Evolutionary conservation across 1,140 invertebrate species (phyloP), one percentile per base, ranked within the genome.

Genomic region (Aricia agestis): DNA sequence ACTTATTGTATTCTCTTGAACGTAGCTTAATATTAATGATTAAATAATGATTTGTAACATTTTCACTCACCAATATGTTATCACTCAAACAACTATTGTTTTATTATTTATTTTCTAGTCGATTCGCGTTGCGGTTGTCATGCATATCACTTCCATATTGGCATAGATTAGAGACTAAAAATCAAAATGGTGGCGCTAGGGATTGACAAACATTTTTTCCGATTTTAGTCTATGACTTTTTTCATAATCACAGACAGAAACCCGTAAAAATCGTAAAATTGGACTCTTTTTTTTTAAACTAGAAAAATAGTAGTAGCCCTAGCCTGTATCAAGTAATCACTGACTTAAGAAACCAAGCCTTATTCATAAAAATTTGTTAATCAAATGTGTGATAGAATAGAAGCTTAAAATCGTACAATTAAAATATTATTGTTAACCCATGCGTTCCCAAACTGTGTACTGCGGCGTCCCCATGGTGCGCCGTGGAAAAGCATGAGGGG

Each of bases 101-200:
- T 85, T 84, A 78, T 82, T 87, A 90, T 88, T 89, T 90, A 90
- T 85, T 85, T 87, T 76, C 81, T 83, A 83, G 77, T 82, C 82
- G 81, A 86, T 82, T 81, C 81, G 79, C 75, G 78, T 82, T 78
- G 79, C 80, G 78, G 82, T 87, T 90, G 86, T 87, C 87, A 89
- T 82, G 84, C 86, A 83, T 87, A 86, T 86, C 85, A 86, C 84
- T 85, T 82, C 86, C 87, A 90, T 90, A 84, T 88, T 90, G 83
- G 78, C 75, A 77, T 52, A 83, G 72, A 73, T 70, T 86, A 88
- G 85, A 83, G 87, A 78, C 79, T 77, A 69, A 13, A 52, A 52
- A 52, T 13, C 45, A 52, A 52, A 32, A 74, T 45, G 70, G 67
- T 61, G 32, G 59, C 74, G 69, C 66, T 70, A 75, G 45, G 45